phyloP scores from a whole-genome alignment of 2,797 vertebrate species.

The Cottoperca gobio region DNA sequence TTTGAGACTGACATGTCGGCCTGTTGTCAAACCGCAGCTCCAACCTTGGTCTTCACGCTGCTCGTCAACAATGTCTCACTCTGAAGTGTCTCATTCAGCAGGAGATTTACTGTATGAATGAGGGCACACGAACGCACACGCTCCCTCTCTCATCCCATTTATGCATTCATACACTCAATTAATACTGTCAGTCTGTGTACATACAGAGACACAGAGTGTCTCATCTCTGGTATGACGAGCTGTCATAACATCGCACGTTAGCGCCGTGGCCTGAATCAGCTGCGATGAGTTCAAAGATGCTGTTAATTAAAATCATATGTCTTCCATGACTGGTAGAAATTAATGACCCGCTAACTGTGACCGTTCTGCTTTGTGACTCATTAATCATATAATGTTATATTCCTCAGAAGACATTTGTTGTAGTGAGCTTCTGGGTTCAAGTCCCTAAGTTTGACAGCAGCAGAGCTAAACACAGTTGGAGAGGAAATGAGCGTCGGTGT shows the following conservation, averaged over 20 bases:
- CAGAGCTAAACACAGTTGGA: neutral
- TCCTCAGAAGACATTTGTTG: slow-evolving; percentile 11
- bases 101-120: slow-evolving; percentile 48
- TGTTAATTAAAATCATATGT: slow-evolving; percentile 51
- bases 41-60: slow-evolving; percentile 1
- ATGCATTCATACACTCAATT: slow-evolving; percentile 11
- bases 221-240: slow-evolving; percentile 5
- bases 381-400: slow-evolving; percentile 33
- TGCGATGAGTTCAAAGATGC: slow-evolving; percentile 34
- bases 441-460: neutral
- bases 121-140: slow-evolving; percentile 5
- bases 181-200: slow-evolving; percentile 9
- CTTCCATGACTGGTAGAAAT: neutral
- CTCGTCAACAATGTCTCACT: slow-evolving; percentile 46
- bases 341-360: neutral
- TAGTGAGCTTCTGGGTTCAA: neutral
- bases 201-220: slow-evolving; percentile 19
- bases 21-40: slow-evolving; percentile 43
- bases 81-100: slow-evolving; percentile 57
- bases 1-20: slow-evolving; percentile 17
- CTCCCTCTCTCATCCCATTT: slow-evolving; percentile 2
- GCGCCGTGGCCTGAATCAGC: slow-evolving; percentile 22
- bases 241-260: slow-evolving; percentile 48
- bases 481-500: neutral
- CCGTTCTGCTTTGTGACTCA: slow-evolving; percentile 29